Evolutionary conservation across 2,113 vertebrate species (phyloP).

Genomic region (Trinectes maculatus): DNA sequence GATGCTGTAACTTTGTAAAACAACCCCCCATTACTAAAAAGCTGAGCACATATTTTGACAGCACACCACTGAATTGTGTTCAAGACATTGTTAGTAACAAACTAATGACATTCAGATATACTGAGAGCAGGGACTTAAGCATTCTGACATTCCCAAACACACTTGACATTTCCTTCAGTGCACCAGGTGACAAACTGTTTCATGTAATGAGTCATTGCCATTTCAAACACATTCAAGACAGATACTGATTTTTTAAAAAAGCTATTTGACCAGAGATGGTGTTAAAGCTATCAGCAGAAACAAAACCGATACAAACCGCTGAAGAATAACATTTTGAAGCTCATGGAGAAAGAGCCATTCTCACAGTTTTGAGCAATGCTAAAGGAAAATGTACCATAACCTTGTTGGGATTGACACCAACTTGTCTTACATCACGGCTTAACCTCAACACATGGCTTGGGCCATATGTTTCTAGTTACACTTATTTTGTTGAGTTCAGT

Average conservation of each 20-base stretch:
- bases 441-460: too few relatives aligned
- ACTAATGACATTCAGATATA: constrained; percentile 29
- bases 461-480: not conserved
- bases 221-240: constrained; percentile 20
- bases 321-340: not conserved
- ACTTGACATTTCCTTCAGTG: constrained; percentile 50
- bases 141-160: constrained; percentile 44
- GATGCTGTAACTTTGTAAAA: constrained; percentile 23
- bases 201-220: constrained; percentile 27
- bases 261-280: constrained; percentile 7
- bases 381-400: not conserved
- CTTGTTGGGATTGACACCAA: not conserved
- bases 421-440: not conserved
- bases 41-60: constrained; percentile 16
- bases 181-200: constrained; percentile 22
- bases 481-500: not conserved
- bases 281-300: not conserved
- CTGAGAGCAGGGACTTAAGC: constrained; percentile 34
- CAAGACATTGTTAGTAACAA: constrained; percentile 20
- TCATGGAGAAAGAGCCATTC: not conserved
- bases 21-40: constrained; percentile 15
- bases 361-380: not conserved
- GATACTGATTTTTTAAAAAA: constrained; percentile 16
- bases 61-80: constrained; percentile 1
- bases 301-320: not conserved